These are phyloP conservation scores for Montipora capitata DNA, from an alignment of 92 coral and sea anemone species.

Conservation along the genomic window DNA sequence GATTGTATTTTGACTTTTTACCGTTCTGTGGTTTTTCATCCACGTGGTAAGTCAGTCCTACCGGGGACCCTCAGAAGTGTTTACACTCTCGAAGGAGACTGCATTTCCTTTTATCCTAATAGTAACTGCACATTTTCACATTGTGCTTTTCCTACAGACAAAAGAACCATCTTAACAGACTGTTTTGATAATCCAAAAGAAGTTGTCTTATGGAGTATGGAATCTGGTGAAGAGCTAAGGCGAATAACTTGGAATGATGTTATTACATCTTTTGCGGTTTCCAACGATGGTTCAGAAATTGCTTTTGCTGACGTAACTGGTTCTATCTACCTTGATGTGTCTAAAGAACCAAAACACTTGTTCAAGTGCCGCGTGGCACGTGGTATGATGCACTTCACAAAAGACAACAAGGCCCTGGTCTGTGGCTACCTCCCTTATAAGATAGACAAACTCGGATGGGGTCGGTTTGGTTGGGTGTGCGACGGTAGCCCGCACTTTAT, in stretches of 20 bases:
- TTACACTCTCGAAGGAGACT: constrained; percentile 17
- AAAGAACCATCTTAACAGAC: constrained; percentile 4
- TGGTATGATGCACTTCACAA: constrained; percentile 5
- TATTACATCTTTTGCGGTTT: not conserved
- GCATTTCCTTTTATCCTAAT: not conserved
- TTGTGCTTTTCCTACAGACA: not conserved
- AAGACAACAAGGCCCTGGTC: not conserved
- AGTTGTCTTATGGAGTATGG: constrained; percentile 8
- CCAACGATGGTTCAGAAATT: not conserved
- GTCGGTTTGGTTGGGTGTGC: too few species aligned
- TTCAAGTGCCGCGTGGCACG: not conserved
- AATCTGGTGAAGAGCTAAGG: not conserved
- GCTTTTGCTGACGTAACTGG: not conserved
- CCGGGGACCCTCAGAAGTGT: constrained; percentile 8
- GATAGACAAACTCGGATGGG: too few species aligned
- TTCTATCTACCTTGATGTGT: too few species aligned
- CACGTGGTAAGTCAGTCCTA: not conserved
- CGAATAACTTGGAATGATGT: not conserved
- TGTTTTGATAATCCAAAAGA: not conserved
- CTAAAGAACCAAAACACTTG: too few species aligned
- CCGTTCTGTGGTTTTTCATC: constrained; percentile 12
- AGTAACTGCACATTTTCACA: constrained; percentile 2
- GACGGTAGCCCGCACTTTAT: too few species aligned
- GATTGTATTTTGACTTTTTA: not conserved
- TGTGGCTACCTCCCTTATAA: not conserved